Evolutionary conservation across 1,140 invertebrate species (phyloP), one percentile per base, ranked within the genome.

Genomic region (Calliopsis andreniformis): DNA sequence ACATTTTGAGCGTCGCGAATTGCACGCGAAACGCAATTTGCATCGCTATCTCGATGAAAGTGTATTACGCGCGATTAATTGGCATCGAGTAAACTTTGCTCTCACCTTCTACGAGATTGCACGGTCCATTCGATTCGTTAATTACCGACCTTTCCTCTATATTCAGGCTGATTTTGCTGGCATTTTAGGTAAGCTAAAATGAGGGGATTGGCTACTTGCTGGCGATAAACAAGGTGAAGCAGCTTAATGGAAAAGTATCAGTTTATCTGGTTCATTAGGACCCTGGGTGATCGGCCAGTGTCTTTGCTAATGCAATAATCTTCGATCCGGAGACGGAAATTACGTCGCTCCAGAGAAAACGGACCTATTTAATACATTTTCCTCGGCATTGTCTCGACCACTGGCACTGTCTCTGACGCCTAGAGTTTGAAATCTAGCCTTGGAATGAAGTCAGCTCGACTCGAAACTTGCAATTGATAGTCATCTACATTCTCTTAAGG

Each of bases 261-360:
- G 68, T 70, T 70, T 61, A 49, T 70, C 30, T 61, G 68, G 42
- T 16, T 70, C 53, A 35, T 68, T 56, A 55, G 51, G 20, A 10
- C 35, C 23, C 18, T 0, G 3, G 47, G 25, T 30, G 39, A 18
- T 59, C 67, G 30, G 16, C 18, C 66, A 58, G 20, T 25, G 39
- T 59, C 28, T 35, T 14, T 20, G 55, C 20, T 70, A 71, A 71
- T 32, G 30, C 30, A 45, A 71, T 71, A 62, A 71, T 62, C 42
- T 70, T 70, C 68, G 68, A 61, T 61, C 68, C 68, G 68, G 18
- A 25, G 55, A 25, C 56, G 68, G 68, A 71, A 71, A 71, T 71
- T 62, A 49, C 68, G 30, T 20, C 58, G 10, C 68, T 59, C 42
- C 42, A 28, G 43, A 71, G 51, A 71, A 71, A 58, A 59, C 68